Evolutionary conservation across 2,797 vertebrate species (phyloP), one percentile per base, ranked within the genome.

Genomic region (Hemitrygon akajei): DNA sequence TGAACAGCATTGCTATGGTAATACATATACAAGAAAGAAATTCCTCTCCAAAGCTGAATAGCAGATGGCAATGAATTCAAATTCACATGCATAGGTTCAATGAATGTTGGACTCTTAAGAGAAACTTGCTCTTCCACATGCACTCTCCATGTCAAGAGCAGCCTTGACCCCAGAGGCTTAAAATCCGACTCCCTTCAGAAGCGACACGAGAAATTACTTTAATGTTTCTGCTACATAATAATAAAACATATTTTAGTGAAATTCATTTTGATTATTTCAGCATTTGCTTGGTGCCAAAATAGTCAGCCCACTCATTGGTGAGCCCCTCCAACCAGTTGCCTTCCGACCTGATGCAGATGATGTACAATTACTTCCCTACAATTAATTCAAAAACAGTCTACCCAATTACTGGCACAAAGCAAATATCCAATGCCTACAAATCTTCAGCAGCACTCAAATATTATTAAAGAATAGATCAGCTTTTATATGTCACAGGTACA

Each of bases 21-120:
- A 98, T 97, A 96, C 97, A 96, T 98, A 98, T 97, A 98, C 98
- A 99, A 97, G 97, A 98, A 97, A 98, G 40, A 76, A 97, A 98
- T 97, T 97, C 97, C 96, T 96, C 97, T 96, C 97, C 95, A 97
- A 95, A 97, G 98, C 98, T 97, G 97, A 97, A 97, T 97, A 98
- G 97, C 97, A 98, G 97, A 98, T 98, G 98, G 98, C 96, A 97
- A 96, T 95, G 96, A 97, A 97, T 96, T 96, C 95, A 95, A 96
- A 95, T 97, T 96, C 96, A 95, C 95, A 93, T 95, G 96, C 95
- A 95, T 95, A 96, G 94, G 95, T 95, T 96, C 95, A 95, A 95
- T 94, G 94, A 94, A 95, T 95, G 40, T 71, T 94, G 87, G 87
- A 94, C 94, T 93, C 71, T 71, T 25, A 94, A 82, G 89, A 56